phyloP scores from a whole-genome alignment of 2,113 vertebrate species.

The Rafetus swinhoei region DNA sequence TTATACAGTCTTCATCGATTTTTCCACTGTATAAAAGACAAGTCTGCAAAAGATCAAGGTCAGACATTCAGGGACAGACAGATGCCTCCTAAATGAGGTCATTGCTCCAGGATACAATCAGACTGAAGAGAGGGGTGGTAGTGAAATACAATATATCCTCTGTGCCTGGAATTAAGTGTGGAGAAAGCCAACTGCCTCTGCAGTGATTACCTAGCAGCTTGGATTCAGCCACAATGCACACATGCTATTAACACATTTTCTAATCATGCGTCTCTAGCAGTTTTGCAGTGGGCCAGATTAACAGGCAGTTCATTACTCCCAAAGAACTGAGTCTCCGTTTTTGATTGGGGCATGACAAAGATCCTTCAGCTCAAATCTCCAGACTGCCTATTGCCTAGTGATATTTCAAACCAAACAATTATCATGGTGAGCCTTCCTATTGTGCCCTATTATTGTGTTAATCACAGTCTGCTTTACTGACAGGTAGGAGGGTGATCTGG shows the following conservation, averaged over 20 bases:
- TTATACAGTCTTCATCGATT: constrained; percentile 54
- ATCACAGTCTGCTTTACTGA: rapidly evolving
- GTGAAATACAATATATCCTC: rapidly evolving
- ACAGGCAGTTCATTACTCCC: background rate
- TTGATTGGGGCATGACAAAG: rapidly evolving
- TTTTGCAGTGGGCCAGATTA: background rate
- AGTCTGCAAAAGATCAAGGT: constrained; percentile 32
- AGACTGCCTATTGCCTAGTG: rapidly evolving
- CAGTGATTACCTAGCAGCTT: rapidly evolving
- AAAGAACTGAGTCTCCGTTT: no score
- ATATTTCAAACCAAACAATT: rapidly evolving
- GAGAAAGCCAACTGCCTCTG: background rate
- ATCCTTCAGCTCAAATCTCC: background rate
- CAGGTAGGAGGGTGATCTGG: background rate
- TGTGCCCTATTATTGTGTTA: rapidly evolving
- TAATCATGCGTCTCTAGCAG: background rate
- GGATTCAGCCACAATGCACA: rapidly evolving
- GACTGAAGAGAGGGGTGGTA: background rate
- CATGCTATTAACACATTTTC: rapidly evolving
- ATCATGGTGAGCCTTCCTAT: rapidly evolving
- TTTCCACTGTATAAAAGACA: constrained; percentile 15
- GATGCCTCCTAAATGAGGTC: constrained; percentile 44
- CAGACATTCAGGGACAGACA: constrained; percentile 18
- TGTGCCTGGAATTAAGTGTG: rapidly evolving
- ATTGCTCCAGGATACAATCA: background rate